Conservation (phyloP, 2,797 vertebrate genomes). For the Lepidocolaptes lacrymiger region DNA sequence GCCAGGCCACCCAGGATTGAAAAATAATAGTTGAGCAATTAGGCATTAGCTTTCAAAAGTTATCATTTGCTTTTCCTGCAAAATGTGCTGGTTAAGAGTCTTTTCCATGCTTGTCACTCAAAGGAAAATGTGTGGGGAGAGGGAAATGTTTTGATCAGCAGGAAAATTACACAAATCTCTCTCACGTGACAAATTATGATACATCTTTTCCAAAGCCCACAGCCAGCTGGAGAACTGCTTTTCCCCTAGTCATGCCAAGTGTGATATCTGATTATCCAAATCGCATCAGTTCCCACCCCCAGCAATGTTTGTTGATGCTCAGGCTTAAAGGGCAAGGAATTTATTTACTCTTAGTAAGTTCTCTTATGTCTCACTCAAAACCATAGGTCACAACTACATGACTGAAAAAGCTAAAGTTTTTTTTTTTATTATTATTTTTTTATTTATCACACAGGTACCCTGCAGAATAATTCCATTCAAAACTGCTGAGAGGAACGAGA, state of each 20-base stretch:
- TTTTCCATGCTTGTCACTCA: conserved; percentile 1
- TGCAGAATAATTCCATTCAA: not conserved
- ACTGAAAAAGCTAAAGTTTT: not conserved
- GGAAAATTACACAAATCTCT: conserved; percentile 55
- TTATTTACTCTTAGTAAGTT: not conserved
- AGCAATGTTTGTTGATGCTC: not conserved
- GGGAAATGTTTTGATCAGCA: conserved; percentile 48
- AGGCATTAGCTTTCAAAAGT: conserved; percentile 18
- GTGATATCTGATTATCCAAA: conserved; percentile 55
- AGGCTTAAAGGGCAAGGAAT: conserved; percentile 21
- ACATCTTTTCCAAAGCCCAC: conserved; percentile 65
- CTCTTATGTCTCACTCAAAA: not conserved
- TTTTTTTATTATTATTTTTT: not conserved
- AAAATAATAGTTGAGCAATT: conserved; percentile 13
- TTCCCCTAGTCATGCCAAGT: conserved; percentile 48
- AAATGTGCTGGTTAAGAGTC: conserved; percentile 22
- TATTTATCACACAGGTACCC: not conserved
- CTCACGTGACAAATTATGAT: conserved; percentile 60
- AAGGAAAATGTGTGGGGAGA: not conserved
- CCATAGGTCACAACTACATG: not conserved
- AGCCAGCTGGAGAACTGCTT: conserved; percentile 61
- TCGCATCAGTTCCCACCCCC: not conserved
- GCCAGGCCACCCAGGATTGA: not conserved
- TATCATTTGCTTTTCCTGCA: not conserved
- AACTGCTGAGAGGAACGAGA: not conserved